phyloP scores from a whole-genome alignment of 2,797 vertebrate species.

The Lutjanus argentimaculatus region DNA sequence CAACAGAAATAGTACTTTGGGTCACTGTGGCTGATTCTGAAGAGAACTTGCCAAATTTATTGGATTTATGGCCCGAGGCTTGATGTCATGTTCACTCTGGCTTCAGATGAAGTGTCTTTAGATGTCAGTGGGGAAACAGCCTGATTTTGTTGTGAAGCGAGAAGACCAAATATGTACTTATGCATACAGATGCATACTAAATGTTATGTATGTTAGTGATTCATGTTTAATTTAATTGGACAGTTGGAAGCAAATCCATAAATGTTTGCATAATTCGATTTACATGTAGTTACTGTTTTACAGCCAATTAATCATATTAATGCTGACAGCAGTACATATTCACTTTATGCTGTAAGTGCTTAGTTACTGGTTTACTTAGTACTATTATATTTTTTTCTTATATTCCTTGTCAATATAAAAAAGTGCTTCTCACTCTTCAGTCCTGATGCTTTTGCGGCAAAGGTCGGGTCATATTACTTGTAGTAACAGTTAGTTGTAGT shows the following conservation, averaged over 20 bases:
- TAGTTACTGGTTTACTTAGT: neutral
- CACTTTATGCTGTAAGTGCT: neutral
- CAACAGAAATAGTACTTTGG: slow-evolving; percentile 15
- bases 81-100: slow-evolving; percentile 10
- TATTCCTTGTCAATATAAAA: neutral
- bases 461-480: too few relatives aligned
- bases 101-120: slow-evolving; percentile 3
- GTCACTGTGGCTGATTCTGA: slow-evolving; percentile 29
- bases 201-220: neutral
- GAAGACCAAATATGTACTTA: neutral
- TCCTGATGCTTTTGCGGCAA: neutral
- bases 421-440: neutral
- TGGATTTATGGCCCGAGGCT: slow-evolving; percentile 32
- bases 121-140: neutral
- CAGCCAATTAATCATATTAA: neutral
- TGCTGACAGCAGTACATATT: neutral
- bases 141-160: neutral
- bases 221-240: neutral
- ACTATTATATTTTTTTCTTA: neutral
- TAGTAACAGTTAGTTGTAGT: too few relatives aligned
- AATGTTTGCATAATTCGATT: neutral
- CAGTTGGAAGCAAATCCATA: neutral
- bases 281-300: neutral
- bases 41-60: slow-evolving; percentile 10
- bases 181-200: neutral